Percentiles rank a stretch among this genome's conserved stretches.
phyloP scores from a whole-genome alignment of 2,888 invertebrate genomes.

The Apamea monoglypha region DNA sequence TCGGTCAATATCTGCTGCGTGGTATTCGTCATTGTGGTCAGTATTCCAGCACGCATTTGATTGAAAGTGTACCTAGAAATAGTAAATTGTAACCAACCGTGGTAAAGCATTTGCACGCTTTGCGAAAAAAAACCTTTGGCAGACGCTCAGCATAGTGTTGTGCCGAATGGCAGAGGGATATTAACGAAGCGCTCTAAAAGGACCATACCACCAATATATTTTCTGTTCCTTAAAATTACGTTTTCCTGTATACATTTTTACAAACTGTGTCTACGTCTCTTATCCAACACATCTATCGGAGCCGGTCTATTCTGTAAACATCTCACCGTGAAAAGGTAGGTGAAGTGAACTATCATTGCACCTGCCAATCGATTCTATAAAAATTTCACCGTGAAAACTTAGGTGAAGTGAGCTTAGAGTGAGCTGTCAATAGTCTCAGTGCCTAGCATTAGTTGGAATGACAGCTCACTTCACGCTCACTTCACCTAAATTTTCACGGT shows the following conservation, averaged over 20 bases:
- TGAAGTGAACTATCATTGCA: background rate
- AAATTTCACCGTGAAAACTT: no score
- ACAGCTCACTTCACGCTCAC: no score
- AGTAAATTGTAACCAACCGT: slow-evolving; percentile 8
- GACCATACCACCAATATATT: no score
- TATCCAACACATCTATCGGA: background rate
- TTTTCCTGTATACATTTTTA: background rate
- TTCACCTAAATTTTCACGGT: background rate
- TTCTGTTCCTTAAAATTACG: background rate
- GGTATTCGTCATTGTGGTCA: slow-evolving; percentile 85
- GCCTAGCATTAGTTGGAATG: no score
- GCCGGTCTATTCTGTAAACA: background rate
- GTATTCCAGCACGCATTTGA: slow-evolving; percentile 62
- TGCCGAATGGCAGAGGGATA: background rate
- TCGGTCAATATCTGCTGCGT: slow-evolving; percentile 87
- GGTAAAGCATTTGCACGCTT: slow-evolving; percentile 14
- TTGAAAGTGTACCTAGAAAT: slow-evolving; percentile 36
- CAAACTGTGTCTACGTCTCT: background rate
- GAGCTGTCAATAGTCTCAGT: no score
- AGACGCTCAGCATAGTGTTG: background rate
- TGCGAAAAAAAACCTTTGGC: background rate
- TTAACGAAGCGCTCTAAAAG: background rate
- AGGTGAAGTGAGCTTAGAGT: no score
- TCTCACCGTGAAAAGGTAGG: background rate
- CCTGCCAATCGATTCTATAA: no score